Evolutionary conservation across 2,888 invertebrate species (phyloP).

Genomic region (Resseliella maxima): DNA sequence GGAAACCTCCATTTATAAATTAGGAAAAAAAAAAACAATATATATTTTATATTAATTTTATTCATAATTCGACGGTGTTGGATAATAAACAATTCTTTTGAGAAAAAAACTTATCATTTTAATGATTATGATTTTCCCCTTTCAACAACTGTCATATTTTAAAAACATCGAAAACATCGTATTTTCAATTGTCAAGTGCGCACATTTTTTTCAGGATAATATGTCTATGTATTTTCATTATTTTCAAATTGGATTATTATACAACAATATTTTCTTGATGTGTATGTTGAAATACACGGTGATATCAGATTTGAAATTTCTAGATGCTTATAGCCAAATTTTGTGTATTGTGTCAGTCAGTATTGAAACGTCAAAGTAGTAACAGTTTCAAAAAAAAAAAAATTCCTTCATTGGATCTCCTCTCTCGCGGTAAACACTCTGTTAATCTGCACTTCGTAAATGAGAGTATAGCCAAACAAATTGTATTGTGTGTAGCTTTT

Average conservation of each 20-base stretch:
- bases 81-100: background rate
- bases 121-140: background rate
- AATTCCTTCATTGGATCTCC: background rate
- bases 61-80: conserved; percentile 6
- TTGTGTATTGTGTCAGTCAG: conserved; percentile 29
- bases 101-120: background rate
- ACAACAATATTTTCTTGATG: background rate
- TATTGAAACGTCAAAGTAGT: conserved; percentile 53
- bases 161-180: conserved; percentile 46
- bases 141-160: background rate
- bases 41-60: background rate
- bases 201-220: conserved; percentile 10
- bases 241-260: conserved; percentile 1
- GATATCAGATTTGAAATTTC: background rate
- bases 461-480: background rate
- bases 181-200: background rate
- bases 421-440: conserved; percentile 42
- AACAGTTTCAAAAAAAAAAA: conserved; percentile 31
- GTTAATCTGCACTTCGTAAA: background rate
- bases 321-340: background rate
- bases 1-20: conserved; percentile 76
- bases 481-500: background rate
- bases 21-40: conserved; percentile 40
- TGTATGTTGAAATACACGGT: background rate
- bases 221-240: background rate